These are phyloP conservation scores for Asobara japonica DNA, from an alignment of 1,140 invertebrate species.

Conservation along the genomic window DNA sequence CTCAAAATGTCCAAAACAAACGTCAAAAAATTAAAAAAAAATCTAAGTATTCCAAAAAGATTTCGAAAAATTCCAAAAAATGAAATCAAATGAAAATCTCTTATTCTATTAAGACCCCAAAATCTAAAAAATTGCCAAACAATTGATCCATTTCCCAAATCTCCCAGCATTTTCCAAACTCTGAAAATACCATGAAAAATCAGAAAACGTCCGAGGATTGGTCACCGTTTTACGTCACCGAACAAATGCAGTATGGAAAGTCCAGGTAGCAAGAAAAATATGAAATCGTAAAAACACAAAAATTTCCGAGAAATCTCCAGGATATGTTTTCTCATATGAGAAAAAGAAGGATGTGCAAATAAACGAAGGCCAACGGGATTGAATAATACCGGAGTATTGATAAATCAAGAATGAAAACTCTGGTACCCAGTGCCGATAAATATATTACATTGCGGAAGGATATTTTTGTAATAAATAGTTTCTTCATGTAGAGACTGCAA, in stretches of 20 bases:
- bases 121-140: no score
- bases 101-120: no score
- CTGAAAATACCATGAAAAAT: not conserved
- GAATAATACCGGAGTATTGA: conserved; percentile 5
- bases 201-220: not conserved
- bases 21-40: not conserved
- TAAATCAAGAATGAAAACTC: conserved; percentile 19
- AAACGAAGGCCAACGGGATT: conserved; percentile 5
- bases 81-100: no score
- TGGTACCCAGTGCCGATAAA: not conserved
- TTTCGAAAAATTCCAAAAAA: not conserved
- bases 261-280: not conserved
- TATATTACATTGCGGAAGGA: not conserved
- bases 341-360: conserved; percentile 18
- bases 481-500: conserved; percentile 8
- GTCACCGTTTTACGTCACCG: not conserved
- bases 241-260: not conserved
- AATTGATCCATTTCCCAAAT: no score
- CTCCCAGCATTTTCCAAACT: no score
- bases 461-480: conserved; percentile 1
- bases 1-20: not conserved
- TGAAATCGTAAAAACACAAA: conserved; percentile 1
- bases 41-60: not conserved
- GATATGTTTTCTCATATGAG: not conserved
- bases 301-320: not conserved